Evolutionary conservation across 1,140 invertebrate genomes (phyloP).

Genomic region (Notospermus geniculatus): DNA sequence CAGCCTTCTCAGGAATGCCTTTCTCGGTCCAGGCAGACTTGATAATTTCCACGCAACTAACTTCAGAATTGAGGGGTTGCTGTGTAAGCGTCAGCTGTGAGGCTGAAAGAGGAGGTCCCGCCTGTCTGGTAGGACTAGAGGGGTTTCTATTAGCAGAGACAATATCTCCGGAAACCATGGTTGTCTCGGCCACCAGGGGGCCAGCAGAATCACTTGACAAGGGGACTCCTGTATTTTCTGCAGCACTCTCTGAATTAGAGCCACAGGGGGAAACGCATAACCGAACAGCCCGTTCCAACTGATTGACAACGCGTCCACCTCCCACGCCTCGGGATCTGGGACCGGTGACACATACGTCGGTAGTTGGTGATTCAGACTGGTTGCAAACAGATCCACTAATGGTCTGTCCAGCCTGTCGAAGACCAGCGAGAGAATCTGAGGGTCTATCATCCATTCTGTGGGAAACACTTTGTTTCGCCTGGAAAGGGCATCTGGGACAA

Average conservation of each 20-base stretch:
- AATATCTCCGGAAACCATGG: conserved; percentile 22
- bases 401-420: conserved; percentile 13
- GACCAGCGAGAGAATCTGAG: neutral
- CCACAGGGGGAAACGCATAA: conserved; percentile 25
- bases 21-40: conserved; percentile 5
- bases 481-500: conserved; percentile 4
- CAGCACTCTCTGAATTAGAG: conserved; percentile 21
- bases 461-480: conserved; percentile 3
- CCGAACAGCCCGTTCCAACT: conserved; percentile 20
- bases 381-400: conserved; percentile 22
- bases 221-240: conserved; percentile 16
- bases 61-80: conserved; percentile 20
- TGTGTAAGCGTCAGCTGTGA: conserved; percentile 3
- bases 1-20: conserved; percentile 13
- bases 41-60: conserved; percentile 15
- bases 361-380: conserved; percentile 17
- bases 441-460: conserved; percentile 3
- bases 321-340: conserved; percentile 12
- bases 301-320: conserved; percentile 20
- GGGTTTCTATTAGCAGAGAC: conserved; percentile 10
- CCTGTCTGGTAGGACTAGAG: conserved; percentile 14
- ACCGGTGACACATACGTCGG: conserved; percentile 17
- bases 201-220: conserved; percentile 25
- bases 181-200: conserved; percentile 19
- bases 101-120: conserved; percentile 5